Percentiles rank a stretch among this genome's conserved stretches.
These are phyloP conservation scores for Climacteris rufus DNA, from an alignment of 2,113 vertebrate species.

Conservation along the genomic window DNA sequence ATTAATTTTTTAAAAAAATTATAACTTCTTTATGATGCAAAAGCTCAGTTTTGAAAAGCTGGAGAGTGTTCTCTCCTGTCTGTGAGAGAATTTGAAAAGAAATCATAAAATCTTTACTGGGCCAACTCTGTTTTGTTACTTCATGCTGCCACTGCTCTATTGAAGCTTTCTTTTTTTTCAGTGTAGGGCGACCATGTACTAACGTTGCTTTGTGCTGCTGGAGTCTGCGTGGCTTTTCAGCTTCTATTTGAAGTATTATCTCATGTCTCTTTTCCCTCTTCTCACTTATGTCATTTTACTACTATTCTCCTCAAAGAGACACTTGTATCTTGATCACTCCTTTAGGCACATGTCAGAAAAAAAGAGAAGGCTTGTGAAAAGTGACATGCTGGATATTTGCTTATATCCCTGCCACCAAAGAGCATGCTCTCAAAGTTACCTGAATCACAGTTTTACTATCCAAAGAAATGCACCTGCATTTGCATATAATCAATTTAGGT, in stretches of 20 bases:
- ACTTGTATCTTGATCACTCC: not conserved
- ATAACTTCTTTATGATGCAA: not conserved
- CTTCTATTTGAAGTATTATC: slow-evolving; percentile 1
- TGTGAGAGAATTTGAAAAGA: not conserved
- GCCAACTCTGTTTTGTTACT: not conserved
- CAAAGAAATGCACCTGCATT: not conserved
- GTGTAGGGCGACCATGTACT: not conserved
- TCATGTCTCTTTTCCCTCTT: not conserved
- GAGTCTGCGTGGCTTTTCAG: not conserved
- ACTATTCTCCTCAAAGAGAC: not conserved
- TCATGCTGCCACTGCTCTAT: not conserved
- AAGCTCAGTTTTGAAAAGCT: not conserved
- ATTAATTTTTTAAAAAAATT: not conserved
- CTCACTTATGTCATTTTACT: slow-evolving; percentile 10
- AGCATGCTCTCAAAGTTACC: not conserved
- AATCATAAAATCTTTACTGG: not conserved
- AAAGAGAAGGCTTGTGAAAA: not conserved
- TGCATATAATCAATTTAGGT: not conserved
- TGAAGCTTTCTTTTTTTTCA: not conserved
- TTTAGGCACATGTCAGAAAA: not conserved
- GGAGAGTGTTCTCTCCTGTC: not conserved
- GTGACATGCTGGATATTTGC: not conserved
- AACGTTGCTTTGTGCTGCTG: not conserved
- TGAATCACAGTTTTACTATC: not conserved
- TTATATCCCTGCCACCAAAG: not conserved